Conservation (phyloP, 64 coral and sea anemone species). For the Dendrophyllia cribrosa region DNA sequence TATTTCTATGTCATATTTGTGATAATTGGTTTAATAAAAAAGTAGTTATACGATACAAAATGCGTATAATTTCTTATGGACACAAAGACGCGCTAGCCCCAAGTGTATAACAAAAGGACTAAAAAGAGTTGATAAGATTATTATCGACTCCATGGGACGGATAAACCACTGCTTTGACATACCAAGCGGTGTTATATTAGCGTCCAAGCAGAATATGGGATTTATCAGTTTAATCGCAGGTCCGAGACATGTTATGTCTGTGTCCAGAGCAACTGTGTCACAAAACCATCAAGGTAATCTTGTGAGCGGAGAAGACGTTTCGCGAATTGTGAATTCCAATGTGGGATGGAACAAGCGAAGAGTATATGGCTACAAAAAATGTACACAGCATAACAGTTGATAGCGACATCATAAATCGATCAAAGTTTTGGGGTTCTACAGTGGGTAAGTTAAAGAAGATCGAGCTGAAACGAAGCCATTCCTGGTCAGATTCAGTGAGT, state of each 20-base stretch:
- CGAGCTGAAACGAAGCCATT: slow-evolving; percentile 8
- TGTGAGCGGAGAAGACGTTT: neutral
- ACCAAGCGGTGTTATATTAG: neutral
- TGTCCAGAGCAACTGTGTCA: neutral
- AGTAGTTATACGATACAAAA: too few species aligned
- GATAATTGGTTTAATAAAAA: too few species aligned
- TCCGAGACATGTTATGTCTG: neutral
- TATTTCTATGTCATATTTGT: too few species aligned
- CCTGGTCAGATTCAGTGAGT: neutral
- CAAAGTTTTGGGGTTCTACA: neutral
- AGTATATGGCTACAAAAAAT: neutral
- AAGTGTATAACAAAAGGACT: neutral
- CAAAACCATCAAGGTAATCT: neutral
- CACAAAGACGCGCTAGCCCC: neutral
- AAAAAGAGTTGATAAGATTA: neutral
- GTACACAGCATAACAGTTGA: neutral
- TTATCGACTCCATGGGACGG: neutral
- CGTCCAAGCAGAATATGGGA: neutral
- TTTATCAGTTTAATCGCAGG: neutral
- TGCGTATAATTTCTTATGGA: too few species aligned
- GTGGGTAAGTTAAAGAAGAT: neutral
- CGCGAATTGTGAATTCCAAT: neutral
- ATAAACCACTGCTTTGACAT: neutral
- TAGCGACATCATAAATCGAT: neutral
- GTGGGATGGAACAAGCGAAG: neutral